These are phyloP conservation scores for Antrozous pallidus DNA, from an alignment of 2,797 vertebrate genomes.

Conservation along the genomic window DNA sequence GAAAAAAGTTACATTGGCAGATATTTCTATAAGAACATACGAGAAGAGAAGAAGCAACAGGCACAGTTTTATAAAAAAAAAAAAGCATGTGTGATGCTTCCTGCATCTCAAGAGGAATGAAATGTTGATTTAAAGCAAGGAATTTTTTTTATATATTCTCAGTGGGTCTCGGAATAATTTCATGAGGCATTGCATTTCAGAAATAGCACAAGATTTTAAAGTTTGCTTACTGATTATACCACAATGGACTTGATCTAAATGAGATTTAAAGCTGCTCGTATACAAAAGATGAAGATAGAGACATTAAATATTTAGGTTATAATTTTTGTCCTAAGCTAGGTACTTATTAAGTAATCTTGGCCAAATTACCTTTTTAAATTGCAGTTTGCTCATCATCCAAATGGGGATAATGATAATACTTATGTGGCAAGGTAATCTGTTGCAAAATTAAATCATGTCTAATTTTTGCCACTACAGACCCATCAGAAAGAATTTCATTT, in stretches of 20 bases:
- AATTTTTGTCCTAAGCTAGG: not conserved
- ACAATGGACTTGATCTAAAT: not conserved
- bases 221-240: constrained; percentile 32
- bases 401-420: not conserved
- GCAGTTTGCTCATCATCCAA: not conserved
- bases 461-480: not conserved
- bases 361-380: not conserved
- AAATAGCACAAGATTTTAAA: not conserved
- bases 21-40: not conserved
- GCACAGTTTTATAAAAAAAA: not conserved
- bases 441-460: not conserved
- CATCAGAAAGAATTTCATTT: not conserved
- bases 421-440: not conserved
- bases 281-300: not conserved
- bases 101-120: not conserved
- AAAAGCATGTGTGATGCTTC: not conserved
- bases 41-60: not conserved
- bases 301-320: not conserved
- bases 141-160: not conserved
- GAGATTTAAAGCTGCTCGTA: not conserved
- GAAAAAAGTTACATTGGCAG: not conserved
- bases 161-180: not conserved
- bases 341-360: not conserved
- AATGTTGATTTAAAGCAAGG: not conserved
- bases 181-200: not conserved